Base-by-base conservation (phyloP, 2,888 invertebrate species). In the Gandaritis pyraliata region DNA sequence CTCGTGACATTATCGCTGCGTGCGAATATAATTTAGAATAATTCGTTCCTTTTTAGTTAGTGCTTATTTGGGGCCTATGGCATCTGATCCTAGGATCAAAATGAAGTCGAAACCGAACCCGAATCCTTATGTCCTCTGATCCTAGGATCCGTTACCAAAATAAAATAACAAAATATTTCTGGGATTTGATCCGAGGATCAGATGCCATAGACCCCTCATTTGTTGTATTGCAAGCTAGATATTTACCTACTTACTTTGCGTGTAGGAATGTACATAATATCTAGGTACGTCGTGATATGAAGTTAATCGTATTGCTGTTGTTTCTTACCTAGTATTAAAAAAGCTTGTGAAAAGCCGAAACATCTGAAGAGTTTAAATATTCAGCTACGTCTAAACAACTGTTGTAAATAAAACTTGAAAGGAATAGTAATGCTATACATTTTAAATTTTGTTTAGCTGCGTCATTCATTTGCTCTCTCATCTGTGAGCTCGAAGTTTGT, bases 351-450 rank as follows among this genome's bases (percentile, higher is more conserved):
- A 49, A 49, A 41, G 36, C 33, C 15, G 11, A 61, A 61, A 50
- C 10, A 39, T 41, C n/a, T 48, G 5, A n/a, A 23, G 16, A 52
- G 33, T 47, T 52, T 10, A 53, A 47, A 49, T 15, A 39, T 46
- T 39, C 33, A 51, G 29, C 18, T 7, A 1, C 12, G 53, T 18
- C 41, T 53, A 38, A 59, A 59, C 51, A 56, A 16, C 13, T 18
- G 49, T 45, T 47, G 16, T 7, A 52, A 56, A 55, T 47, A 51
- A 58, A 58, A 56, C 47, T 43, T 52, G 36, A 52, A 61, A 56
- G 41, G 15, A 33, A 46, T 29, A 51, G 18, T 52, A 43, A 16
- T 30, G 30, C 15, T 51, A n/a, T n/a, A 41, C 33, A 49, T 39
- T 56, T 16, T 33, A 46, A 56, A 29, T n/a, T 18, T 46, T 51